phyloP scores from a whole-genome alignment of 2,888 invertebrate species.

The Cryptocephalus primarius region DNA sequence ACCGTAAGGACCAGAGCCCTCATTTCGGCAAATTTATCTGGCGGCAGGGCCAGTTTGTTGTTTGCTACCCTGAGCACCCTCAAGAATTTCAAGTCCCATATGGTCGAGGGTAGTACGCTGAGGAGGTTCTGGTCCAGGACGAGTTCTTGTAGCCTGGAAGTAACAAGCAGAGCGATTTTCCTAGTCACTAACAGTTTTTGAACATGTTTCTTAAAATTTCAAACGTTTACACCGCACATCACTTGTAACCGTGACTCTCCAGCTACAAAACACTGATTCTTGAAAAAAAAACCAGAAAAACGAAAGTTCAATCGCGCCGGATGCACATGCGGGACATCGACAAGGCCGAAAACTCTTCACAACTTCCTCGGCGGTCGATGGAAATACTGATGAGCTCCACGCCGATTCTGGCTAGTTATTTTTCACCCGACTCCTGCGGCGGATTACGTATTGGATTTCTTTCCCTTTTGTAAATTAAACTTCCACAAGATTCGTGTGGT shows the following conservation, averaged over 20 bases:
- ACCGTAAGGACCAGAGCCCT: conserved; percentile 45
- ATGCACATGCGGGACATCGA: conserved; percentile 34
- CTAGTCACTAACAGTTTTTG: conserved; percentile 2
- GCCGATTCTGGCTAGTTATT: too few relatives aligned
- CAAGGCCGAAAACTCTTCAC: conserved; percentile 26
- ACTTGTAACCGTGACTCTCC: not conserved
- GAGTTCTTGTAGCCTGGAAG: conserved; percentile 55
- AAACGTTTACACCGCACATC: not conserved
- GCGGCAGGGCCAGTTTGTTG: conserved; percentile 42
- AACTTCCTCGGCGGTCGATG: conserved; percentile 10
- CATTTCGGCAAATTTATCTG: conserved; percentile 44
- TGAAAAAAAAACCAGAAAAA: conserved; percentile 15
- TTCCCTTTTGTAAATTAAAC: too few relatives aligned
- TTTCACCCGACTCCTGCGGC: too few relatives aligned
- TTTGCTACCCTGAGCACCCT: conserved; percentile 48
- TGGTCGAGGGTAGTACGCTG: conserved; percentile 47
- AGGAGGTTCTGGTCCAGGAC: conserved; percentile 63
- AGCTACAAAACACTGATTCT: not conserved
- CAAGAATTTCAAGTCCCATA: conserved; percentile 49
- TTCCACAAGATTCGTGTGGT: not conserved
- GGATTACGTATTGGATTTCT: too few relatives aligned
- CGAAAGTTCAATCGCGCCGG: conserved; percentile 26
- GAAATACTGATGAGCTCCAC: too few relatives aligned
- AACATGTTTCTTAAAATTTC: not conserved
- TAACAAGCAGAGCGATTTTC: not conserved